phyloP scores from a whole-genome alignment of 2,888 invertebrate species.

The Cryptocheilus praepositus region DNA sequence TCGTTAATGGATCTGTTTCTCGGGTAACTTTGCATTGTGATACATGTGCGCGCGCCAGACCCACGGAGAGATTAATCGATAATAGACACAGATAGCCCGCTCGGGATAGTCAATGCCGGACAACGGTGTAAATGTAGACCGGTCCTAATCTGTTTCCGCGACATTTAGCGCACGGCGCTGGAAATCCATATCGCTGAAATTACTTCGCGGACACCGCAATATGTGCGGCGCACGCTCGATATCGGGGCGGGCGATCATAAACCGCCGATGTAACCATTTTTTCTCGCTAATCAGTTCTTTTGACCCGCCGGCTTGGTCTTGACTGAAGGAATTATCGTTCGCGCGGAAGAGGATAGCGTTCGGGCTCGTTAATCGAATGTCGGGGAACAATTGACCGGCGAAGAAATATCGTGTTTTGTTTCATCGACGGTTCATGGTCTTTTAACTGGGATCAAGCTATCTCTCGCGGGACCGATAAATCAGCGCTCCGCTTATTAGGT shows the following conservation, averaged over 20 bases:
- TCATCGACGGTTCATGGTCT: slow-evolving; percentile 20
- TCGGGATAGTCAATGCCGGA: slow-evolving; percentile 12
- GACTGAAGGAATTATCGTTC: no score
- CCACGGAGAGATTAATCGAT: slow-evolving; percentile 30
- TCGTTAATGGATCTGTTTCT: no score
- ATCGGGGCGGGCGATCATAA: no score
- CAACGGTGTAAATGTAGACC: slow-evolving; percentile 25
- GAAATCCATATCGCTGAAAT: background rate
- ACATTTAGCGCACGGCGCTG: slow-evolving; percentile 13
- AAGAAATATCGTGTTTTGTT: background rate
- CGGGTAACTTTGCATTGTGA: no score
- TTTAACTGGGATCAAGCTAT: slow-evolving; percentile 29
- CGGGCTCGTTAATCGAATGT: no score
- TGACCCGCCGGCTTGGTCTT: no score
- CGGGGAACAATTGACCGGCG: no score
- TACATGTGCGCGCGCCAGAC: slow-evolving; percentile 9
- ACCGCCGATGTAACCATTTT: no score
- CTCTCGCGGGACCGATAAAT: slow-evolving; percentile 31
- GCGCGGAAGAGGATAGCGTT: no score
- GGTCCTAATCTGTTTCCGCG: slow-evolving; percentile 1
- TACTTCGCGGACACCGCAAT: background rate
- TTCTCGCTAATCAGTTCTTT: no score
- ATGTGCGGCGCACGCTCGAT: no score
- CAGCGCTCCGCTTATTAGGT: slow-evolving; percentile 23
- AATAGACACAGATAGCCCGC: slow-evolving; percentile 23